A percentile compares a stretch with the other conserved stretches of the same genome.
Conservation (phyloP, 2,113 vertebrate species). For the Setophaga petechia region DNA sequence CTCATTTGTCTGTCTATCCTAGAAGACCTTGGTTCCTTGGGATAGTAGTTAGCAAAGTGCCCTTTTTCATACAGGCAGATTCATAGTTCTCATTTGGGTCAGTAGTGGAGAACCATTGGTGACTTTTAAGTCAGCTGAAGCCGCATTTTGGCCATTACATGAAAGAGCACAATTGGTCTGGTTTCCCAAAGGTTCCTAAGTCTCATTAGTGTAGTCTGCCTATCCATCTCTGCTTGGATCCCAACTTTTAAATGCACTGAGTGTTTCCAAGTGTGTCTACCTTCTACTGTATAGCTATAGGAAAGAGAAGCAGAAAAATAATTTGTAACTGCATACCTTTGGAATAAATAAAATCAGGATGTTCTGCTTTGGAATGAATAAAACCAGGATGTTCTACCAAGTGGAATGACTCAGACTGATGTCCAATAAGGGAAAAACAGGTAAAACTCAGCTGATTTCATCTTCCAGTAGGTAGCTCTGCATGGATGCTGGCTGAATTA, state of each 20-base stretch:
- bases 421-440: not conserved
- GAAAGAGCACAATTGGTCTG: not conserved
- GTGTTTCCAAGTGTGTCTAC: not conserved
- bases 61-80: not conserved
- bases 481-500: not conserved
- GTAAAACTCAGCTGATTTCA: not conserved
- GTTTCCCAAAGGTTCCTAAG: not conserved
- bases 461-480: not conserved
- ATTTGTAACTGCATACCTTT: not conserved
- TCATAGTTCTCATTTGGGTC: not conserved
- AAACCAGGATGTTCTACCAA: not conserved
- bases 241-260: not conserved
- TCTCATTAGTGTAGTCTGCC: rapidly evolving
- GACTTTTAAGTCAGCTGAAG: not conserved
- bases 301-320: not conserved
- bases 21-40: not conserved
- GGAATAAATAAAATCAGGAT: not conserved
- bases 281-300: not conserved
- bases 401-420: not conserved
- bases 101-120: not conserved
- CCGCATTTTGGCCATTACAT: not conserved
- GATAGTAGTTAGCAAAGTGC: not conserved
- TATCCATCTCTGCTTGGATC: not conserved
- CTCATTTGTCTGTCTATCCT: not conserved
- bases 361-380: not conserved